Evolutionary conservation across 2,113 vertebrate genomes (phyloP), one percentile per base, ranked within the genome.

Genomic region (Lates calcarifer): DNA sequence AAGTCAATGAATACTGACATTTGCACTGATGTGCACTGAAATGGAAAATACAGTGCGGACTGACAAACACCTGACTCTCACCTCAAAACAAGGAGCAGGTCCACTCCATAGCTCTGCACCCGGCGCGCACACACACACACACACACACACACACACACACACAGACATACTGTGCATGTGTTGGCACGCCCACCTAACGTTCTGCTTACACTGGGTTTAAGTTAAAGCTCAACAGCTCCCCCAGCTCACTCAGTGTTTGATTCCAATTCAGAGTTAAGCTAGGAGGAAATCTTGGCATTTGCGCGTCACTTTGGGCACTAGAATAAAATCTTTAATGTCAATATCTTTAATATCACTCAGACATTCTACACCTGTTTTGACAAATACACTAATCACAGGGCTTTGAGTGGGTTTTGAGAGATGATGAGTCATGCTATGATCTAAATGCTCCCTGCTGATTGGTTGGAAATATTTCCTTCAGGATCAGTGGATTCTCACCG

Each of bases 21-120:
- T 87, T 90, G 74, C 90, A 89, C 70, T 89, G 89, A 92, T 67
- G 90, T 82, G 91, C 61, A 92, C 80, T 91, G 89, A 91, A 85
- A 89, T 80, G 75, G 89, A 90, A 92, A 90, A 87, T 51, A 79
- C 77, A 78, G 68, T 33, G 43, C 0, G 0, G 77, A 77, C 68
- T 84, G 81, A 87, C 84, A 84, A 84, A 88, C 81, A 87, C 84
- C 81, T 64, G 81, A 89, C 79, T 86, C 65, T 89, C 84, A 84
- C 82, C 74, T 84, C 26, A 84, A 63, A 86, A 85, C 0, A 2
- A 70, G 65, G 63, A 80, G 76, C 76, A 79, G 76, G 64, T 84
- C 74, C 57, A 26, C 39, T 64, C 22, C 39, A 2, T 13, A 70
- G 29, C n/a, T 39, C 60, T 18, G 22, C 17, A 79, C 60, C 60